Conservation (phyloP, 2,888 invertebrate genomes). For the Agrilus biguttatus region DNA sequence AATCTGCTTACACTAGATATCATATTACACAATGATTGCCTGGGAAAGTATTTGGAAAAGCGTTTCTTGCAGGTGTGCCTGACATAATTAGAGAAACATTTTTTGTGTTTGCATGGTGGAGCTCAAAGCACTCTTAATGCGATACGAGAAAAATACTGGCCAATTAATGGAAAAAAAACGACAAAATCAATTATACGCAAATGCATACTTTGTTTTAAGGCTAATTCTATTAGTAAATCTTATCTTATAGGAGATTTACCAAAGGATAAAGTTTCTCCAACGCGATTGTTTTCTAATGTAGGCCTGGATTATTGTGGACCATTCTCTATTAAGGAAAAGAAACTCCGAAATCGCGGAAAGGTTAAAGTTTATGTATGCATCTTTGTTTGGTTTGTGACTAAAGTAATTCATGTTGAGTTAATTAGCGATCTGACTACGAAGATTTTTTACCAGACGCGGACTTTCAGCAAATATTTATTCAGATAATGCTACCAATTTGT, state of each 20-base stretch:
- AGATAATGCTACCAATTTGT: background rate
- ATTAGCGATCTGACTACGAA: background rate
- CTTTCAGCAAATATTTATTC: background rate
- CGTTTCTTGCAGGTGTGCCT: too few species aligned
- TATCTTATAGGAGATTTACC: background rate
- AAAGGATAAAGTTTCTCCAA: background rate
- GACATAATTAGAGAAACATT: background rate
- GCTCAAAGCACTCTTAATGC: background rate
- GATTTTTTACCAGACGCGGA: slow-evolving; percentile 1
- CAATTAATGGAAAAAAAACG: background rate
- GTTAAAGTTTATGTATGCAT: too few species aligned
- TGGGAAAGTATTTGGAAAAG: too few species aligned
- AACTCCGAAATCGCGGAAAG: background rate
- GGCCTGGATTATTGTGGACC: slow-evolving; percentile 1
- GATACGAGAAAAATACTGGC: background rate
- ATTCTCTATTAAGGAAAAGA: background rate
- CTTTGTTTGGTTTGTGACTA: too few species aligned
- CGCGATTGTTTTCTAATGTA: background rate
- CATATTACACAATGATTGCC: too few species aligned
- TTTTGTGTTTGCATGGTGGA: background rate
- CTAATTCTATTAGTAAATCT: background rate
- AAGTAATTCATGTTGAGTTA: background rate
- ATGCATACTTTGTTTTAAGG: background rate
- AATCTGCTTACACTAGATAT: too few species aligned
- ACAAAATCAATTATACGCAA: background rate